These are phyloP conservation scores for Bothrops alternatus DNA, from an alignment of 2,797 vertebrate species.

Conservation along the genomic window DNA sequence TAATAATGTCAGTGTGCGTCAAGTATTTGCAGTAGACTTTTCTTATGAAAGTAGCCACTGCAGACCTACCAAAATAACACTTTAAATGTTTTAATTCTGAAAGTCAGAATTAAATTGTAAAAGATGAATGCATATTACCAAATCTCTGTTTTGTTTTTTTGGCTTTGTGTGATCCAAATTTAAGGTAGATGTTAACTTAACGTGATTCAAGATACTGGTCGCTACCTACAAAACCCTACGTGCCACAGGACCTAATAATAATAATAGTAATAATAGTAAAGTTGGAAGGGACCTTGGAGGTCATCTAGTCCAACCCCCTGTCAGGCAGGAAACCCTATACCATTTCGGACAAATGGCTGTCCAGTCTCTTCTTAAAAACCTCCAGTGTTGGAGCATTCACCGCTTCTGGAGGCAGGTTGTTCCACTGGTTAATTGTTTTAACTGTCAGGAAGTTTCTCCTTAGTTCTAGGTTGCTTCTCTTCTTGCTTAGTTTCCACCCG, in stretches of 20 bases:
- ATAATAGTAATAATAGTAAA: too few species aligned
- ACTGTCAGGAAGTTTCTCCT: too few species aligned
- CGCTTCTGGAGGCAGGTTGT: too few species aligned
- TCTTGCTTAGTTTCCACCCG: too few species aligned
- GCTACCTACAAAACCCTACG: neutral
- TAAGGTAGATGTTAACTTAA: neutral
- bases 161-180: neutral
- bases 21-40: neutral
- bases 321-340: too few species aligned
- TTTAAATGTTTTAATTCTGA: neutral
- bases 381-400: too few species aligned
- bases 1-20: neutral
- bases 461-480: too few species aligned
- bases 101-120: neutral
- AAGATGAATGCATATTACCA: neutral
- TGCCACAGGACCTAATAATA: neutral
- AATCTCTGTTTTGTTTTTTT: neutral
- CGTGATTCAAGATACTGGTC: neutral
- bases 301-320: too few species aligned
- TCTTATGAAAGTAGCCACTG: neutral
- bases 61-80: neutral
- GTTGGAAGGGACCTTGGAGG: too few species aligned
- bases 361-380: too few species aligned
- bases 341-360: too few species aligned
- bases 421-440: too few species aligned